A percentile compares a stretch with the other conserved stretches of the same genome.
Evolutionary conservation across 2,797 vertebrate genomes (phyloP).

Genomic region (Thamnophis elegans): DNA sequence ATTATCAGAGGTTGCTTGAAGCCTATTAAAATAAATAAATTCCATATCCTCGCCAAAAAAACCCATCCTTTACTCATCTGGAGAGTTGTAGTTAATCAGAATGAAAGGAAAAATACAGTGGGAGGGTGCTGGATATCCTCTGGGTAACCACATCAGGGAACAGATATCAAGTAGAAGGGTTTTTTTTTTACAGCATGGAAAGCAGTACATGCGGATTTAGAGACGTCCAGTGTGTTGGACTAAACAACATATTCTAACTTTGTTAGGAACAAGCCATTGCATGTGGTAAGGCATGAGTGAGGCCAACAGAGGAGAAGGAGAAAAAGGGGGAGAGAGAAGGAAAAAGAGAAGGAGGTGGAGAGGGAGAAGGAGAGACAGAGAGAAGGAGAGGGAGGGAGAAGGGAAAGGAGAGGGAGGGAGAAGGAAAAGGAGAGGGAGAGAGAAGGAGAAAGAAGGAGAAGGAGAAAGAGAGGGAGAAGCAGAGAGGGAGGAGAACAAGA

Average conservation of each 20-base stretch:
- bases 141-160: neutral
- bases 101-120: neutral
- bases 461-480: no score
- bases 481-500: no score
- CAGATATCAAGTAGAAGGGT: neutral
- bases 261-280: neutral
- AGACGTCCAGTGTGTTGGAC: neutral
- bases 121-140: neutral
- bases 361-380: no score
- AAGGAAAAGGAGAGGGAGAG: no score
- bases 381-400: neutral
- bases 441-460: no score
- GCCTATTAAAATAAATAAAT: neutral
- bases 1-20: neutral
- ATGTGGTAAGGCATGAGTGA: neutral
- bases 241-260: neutral
- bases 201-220: neutral
- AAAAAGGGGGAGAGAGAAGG: neutral
- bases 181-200: neutral
- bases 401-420: no score
- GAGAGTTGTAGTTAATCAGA: neutral
- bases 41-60: neutral
- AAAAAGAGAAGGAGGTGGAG: neutral
- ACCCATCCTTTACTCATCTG: neutral
- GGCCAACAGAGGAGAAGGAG: neutral